Evolutionary conservation across 1,140 invertebrate genomes (phyloP).

Genomic region (Drosophila ironensis): DNA sequence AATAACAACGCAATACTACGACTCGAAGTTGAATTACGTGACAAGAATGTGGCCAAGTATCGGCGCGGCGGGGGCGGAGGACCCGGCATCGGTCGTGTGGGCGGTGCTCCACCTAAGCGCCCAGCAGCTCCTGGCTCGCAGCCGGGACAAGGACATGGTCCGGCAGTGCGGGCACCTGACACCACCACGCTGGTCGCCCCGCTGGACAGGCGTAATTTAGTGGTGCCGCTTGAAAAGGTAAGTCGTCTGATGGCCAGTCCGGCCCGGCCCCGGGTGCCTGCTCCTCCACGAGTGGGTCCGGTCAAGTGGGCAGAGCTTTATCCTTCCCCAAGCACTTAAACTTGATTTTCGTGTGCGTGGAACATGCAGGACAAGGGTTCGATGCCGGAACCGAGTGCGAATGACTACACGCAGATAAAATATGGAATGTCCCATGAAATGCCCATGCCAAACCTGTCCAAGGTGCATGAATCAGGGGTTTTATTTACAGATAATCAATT

Average conservation of each 20-base stretch:
- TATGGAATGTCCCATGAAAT: background rate
- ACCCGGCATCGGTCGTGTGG: conserved; percentile 31
- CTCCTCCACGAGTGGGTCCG: background rate
- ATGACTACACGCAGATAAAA: background rate
- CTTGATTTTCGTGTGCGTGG: conserved; percentile 46
- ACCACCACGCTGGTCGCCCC: conserved; percentile 26
- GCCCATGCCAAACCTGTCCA: too few species aligned
- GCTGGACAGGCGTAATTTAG: conserved; percentile 66
- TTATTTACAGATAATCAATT: too few species aligned
- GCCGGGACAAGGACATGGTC: background rate
- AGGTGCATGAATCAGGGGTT: too few species aligned
- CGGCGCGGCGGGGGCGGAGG: conserved; percentile 45
- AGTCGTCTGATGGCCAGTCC: conserved; percentile 36
- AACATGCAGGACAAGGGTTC: conserved; percentile 29
- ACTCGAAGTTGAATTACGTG: conserved; percentile 82
- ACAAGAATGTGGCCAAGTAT: conserved; percentile 82
- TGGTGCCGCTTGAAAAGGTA: conserved; percentile 82
- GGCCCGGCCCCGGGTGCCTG: background rate
- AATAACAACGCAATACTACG: conserved; percentile 81
- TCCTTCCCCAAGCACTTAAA: conserved; percentile 54
- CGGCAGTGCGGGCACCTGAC: conserved; percentile 8
- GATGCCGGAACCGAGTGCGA: conserved; percentile 1
- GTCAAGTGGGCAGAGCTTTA: conserved; percentile 29
- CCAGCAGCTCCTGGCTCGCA: background rate
- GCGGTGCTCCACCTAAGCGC: conserved; percentile 16